These are phyloP conservation scores for Heliothis subflexa DNA, from an alignment of 1,140 invertebrate genomes.

Conservation along the genomic window DNA sequence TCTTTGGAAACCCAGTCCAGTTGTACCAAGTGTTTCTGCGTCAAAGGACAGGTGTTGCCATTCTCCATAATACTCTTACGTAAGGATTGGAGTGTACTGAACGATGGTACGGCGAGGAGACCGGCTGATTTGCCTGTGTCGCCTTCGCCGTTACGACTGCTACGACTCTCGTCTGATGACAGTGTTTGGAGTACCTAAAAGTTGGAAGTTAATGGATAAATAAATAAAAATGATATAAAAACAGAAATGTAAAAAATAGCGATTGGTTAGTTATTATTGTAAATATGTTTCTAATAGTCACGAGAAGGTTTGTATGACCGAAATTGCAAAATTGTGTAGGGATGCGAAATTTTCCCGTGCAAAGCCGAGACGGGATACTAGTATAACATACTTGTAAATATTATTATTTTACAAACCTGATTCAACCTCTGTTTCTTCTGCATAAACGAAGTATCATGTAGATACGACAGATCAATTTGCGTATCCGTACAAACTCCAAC, in stretches of 20 bases:
- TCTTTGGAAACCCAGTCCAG: slow-evolving; percentile 99
- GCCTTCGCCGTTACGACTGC: slow-evolving; percentile 86
- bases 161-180: slow-evolving; percentile 87
- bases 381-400: too few species aligned
- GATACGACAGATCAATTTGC: slow-evolving; percentile 93
- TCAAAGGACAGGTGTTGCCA: slow-evolving; percentile 95
- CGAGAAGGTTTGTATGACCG: too few species aligned
- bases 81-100: slow-evolving; percentile 96
- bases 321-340: too few species aligned
- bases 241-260: too few species aligned
- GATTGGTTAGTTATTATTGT: too few species aligned
- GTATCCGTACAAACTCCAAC: slow-evolving; percentile 91
- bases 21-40: slow-evolving; percentile 96
- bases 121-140: slow-evolving; percentile 87
- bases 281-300: too few species aligned
- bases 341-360: too few species aligned
- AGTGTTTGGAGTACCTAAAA: slow-evolving; percentile 87
- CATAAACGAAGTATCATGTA: slow-evolving; percentile 93
- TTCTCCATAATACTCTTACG: slow-evolving; percentile 96
- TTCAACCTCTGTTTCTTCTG: slow-evolving; percentile 92
- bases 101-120: slow-evolving; percentile 95
- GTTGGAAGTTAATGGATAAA: not conserved
- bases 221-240: not conserved
- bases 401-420: slow-evolving; percentile 84
- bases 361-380: not conserved